phyloP scores from a whole-genome alignment of 2,888 invertebrate genomes.

The Agapetus fuscipes region DNA sequence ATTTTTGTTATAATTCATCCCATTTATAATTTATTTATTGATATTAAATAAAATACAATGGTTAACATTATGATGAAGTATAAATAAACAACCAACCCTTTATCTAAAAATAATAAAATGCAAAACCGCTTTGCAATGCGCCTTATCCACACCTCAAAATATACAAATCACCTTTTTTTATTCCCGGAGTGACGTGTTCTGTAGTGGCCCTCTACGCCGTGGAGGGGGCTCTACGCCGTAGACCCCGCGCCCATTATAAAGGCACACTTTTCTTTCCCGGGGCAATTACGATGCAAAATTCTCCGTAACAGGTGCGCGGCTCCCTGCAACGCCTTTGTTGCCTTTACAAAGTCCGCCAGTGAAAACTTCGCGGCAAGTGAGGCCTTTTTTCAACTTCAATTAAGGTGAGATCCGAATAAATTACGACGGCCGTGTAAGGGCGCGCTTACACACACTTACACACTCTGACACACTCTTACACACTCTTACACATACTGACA shows the following conservation, averaged over 20 bases:
- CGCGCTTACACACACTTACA: conserved; percentile 12
- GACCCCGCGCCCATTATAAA: too few species aligned
- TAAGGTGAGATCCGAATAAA: conserved; percentile 16
- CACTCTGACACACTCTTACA: too few species aligned
- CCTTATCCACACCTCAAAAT: conserved; percentile 12
- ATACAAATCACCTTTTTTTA: conserved; percentile 13
- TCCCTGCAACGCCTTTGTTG: conserved; percentile 15
- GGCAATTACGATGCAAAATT: conserved; percentile 20
- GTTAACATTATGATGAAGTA: too few species aligned
- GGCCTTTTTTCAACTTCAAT: conserved; percentile 15
- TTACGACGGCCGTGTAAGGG: conserved; percentile 13
- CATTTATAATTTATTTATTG: too few species aligned
- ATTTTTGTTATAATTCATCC: too few species aligned
- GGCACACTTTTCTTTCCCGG: conserved; percentile 13
- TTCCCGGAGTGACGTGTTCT: conserved; percentile 15
- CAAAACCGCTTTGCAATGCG: too few species aligned
- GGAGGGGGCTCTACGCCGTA: too few species aligned
- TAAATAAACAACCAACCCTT: too few species aligned
- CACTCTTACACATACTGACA: too few species aligned
- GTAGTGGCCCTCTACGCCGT: conserved; percentile 9
- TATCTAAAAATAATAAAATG: too few species aligned
- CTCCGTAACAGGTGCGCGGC: conserved; percentile 18
- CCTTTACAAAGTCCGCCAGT: conserved; percentile 8
- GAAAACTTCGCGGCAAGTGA: conserved; percentile 10
- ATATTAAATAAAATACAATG: too few species aligned